A percentile compares a stretch with the other conserved stretches of the same genome.
phyloP scores from a whole-genome alignment of 2,797 vertebrate species.

The Limnodromus scolopaceus region DNA sequence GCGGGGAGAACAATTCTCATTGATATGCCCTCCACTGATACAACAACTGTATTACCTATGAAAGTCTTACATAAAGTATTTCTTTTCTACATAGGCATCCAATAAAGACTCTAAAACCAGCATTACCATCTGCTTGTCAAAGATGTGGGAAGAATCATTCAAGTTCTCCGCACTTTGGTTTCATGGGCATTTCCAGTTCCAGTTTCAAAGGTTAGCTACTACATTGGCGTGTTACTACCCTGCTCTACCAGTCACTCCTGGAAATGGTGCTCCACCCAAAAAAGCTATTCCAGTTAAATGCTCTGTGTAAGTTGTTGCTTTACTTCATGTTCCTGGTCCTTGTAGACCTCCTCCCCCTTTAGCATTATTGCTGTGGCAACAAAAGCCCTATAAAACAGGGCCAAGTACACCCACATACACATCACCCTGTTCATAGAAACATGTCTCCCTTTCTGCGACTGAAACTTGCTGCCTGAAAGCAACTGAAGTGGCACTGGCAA shows the following conservation, averaged over 20 bases:
- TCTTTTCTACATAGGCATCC: background rate
- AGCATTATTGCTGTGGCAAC: background rate
- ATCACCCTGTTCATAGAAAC: background rate
- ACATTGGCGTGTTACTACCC: background rate
- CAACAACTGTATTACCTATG: fast-evolving
- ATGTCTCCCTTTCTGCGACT: background rate
- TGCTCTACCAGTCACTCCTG: conserved; percentile 48
- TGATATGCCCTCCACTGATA: background rate
- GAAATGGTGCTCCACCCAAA: conserved; percentile 19
- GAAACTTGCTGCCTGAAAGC: background rate
- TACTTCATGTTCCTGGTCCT: background rate
- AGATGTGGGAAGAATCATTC: background rate
- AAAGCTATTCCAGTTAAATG: background rate
- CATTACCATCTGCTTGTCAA: background rate
- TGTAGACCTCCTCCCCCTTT: background rate
- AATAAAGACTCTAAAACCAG: background rate
- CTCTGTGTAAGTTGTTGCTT: background rate
- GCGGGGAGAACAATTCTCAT: background rate
- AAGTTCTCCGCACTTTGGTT: background rate
- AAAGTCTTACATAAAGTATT: background rate
- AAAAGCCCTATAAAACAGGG: background rate
- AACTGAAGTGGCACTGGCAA: fast-evolving
- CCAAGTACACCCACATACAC: background rate
- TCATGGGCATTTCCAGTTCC: background rate
- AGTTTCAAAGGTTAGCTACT: background rate